Evolutionary conservation across 2,888 invertebrate species (phyloP), one percentile per base, ranked within the genome.

Genomic region (Watsonalla cultraria): DNA sequence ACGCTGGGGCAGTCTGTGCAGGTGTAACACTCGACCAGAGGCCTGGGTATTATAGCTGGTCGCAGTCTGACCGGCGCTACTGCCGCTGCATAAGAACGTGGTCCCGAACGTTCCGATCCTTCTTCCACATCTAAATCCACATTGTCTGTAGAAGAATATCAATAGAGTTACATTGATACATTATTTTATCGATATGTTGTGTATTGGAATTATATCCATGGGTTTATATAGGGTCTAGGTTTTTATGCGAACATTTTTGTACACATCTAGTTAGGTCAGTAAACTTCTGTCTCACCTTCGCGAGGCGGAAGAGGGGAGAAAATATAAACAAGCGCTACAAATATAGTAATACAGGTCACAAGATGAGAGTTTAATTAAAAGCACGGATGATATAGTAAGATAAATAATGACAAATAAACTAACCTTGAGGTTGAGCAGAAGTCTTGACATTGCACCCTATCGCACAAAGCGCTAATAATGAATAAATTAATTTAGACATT

Each of bases 1-100:
- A 75, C 63, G 0, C 56, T 52, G 0, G 74, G 75, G 45, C 88
- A 89, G 58, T 82, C 80, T 0, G 72, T 72, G 59, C 89, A 89
- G 5, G 72, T 59, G 59, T 74, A 78, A 57, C 88, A 88, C 45
- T 75, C 70, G 0, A 66, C 15, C 15, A 4, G 37, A 37, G 37
- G 37, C 9, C 37, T 34, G 37, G 49, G 5, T 9, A 37, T 14
- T 6, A 9, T 0, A 15, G 49, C 42, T 42, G 39, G 39, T 39
- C 11, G 42, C 9, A 37, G 37, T 42, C 42, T 6, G 11, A 5
- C 42, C 42, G 42, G 11, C 5, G 42, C 11, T 42, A 11, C 5
- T 8, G 42, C 39, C 9, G 8, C 5, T 42, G 42, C 11, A 11
- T 42, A 42, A 5, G 0, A 8, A 2, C 0, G 11, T 11, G 9